A percentile compares a stretch with the other conserved stretches of the same genome.
These are phyloP conservation scores for Cydia fagiglandana DNA, from an alignment of 1,140 invertebrate genomes.

Conservation along the genomic window DNA sequence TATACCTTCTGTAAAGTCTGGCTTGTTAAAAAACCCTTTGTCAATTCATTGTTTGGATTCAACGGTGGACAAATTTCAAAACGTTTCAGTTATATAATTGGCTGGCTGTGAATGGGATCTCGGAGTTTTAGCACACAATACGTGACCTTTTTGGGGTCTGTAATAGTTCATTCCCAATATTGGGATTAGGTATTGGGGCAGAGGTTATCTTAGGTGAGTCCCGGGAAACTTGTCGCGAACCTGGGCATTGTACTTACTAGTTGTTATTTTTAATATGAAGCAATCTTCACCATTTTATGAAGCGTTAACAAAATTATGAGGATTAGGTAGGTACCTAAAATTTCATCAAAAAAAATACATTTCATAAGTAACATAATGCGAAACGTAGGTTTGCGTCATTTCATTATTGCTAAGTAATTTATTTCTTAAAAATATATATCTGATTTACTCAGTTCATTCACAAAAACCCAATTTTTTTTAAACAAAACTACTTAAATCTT, in stretches of 20 bases:
- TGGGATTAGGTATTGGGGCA: conserved; percentile 65
- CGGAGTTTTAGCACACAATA: conserved; percentile 46
- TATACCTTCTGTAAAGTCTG: not conserved
- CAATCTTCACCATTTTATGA: too few relatives aligned
- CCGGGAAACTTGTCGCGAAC: conserved; percentile 22
- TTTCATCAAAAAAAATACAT: too few relatives aligned
- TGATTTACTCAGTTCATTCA: too few relatives aligned
- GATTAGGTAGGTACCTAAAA: too few relatives aligned
- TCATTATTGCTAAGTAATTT: too few relatives aligned
- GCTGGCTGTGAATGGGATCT: conserved; percentile 15
- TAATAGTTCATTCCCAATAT: conserved; percentile 69
- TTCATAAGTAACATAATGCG: too few relatives aligned
- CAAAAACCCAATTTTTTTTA: too few relatives aligned
- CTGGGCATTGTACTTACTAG: too few relatives aligned
- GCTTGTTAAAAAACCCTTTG: not conserved
- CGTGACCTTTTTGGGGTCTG: conserved; percentile 55
- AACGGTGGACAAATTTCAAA: conserved; percentile 2
- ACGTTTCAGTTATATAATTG: conserved; percentile 30
- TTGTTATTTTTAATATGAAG: not conserved
- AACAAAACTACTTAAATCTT: too few relatives aligned
- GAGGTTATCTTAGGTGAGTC: conserved; percentile 61
- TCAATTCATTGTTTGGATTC: not conserved
- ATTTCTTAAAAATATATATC: too few relatives aligned
- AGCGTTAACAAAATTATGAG: too few relatives aligned
- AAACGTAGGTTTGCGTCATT: too few relatives aligned